Base-by-base conservation (phyloP, 2,113 vertebrate species). In the Apodemus sylvaticus region DNA sequence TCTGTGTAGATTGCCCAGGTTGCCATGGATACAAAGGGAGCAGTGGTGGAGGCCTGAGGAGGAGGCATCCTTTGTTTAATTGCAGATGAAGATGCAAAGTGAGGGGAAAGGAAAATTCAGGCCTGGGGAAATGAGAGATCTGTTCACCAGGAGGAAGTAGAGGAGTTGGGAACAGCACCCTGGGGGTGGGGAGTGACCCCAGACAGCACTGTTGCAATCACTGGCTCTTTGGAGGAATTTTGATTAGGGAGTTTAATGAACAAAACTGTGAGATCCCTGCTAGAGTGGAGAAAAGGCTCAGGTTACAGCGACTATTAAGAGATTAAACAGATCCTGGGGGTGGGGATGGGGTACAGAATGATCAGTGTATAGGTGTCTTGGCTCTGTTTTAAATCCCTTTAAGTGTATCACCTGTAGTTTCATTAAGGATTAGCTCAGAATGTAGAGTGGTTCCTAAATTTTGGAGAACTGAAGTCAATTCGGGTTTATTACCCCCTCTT, bases 21-120 rank as follows among this genome's bases (percentile, higher is more conserved):
- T 89, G 13, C 78, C 73, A 86, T 89, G 87, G 93, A 93, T 93
- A 96, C 95, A 34, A 66, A 96, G 90, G 77, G 58, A 39, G 64
- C 86, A 53, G 66, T 55, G 73, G 58, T 39, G 89, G 76, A 91
- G 34, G 19, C 34, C 45, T 51, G 55, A 53, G 45, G 36, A 11
- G 71, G 71, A 29, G 1, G 3, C 20, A 64, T 74, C 24, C 45
- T 91, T 94, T 89, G 83, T 81, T 93, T 94, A 94, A 94, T 95
- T 96, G 87, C 83, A 96, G 83, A 91, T 74, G 87, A 94, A 94
- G 53, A 42, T 86, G 64, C 5, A n/a, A n/a, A n/a, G 60, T 68
- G 82, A 95, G 81, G 86, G 53, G 34, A 93, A 91, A 48, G 31
- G 78, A 87, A 74, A 90, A 51, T 86, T 87, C 74, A 58, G 62